These are phyloP conservation scores for Kuschelorhynchus macadamiae DNA, from an alignment of 2,888 invertebrate species.

Conservation along the genomic window DNA sequence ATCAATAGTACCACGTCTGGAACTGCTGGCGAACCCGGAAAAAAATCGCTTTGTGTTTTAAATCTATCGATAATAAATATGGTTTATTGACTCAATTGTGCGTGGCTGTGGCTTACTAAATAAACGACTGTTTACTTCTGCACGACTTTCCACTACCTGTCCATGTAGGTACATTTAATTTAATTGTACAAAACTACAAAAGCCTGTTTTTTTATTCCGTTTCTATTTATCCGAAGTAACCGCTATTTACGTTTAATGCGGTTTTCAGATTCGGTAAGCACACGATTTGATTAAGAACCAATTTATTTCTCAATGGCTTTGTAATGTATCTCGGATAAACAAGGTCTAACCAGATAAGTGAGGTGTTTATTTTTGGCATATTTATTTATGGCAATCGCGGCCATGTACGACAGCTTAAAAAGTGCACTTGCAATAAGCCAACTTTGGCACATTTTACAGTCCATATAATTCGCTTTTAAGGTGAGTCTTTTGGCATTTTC, in stretches of 20 bases:
- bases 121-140: too few relatives aligned
- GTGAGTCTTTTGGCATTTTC: background rate
- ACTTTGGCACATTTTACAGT: conserved; percentile 19
- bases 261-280: conserved; percentile 38
- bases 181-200: conserved; percentile 16
- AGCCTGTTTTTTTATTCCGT: conserved; percentile 1
- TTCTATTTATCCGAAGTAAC: conserved; percentile 18
- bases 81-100: too few relatives aligned
- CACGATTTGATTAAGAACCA: conserved; percentile 37
- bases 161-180: conserved; percentile 5
- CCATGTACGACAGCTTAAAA: conserved; percentile 34
- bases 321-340: conserved; percentile 30
- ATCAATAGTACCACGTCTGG: too few relatives aligned
- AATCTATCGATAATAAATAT: too few relatives aligned
- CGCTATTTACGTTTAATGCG: conserved; percentile 30
- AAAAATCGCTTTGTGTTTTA: too few relatives aligned
- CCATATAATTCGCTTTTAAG: conserved; percentile 13
- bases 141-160: too few relatives aligned
- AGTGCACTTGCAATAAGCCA: conserved; percentile 29
- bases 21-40: too few relatives aligned
- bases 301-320: conserved; percentile 43
- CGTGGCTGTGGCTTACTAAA: too few relatives aligned
- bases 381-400: conserved; percentile 41
- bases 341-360: conserved; percentile 34
- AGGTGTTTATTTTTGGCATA: conserved; percentile 43